Base-by-base conservation (phyloP, 2,113 vertebrate species). In the Cyphomyrus plagiostoma region DNA sequence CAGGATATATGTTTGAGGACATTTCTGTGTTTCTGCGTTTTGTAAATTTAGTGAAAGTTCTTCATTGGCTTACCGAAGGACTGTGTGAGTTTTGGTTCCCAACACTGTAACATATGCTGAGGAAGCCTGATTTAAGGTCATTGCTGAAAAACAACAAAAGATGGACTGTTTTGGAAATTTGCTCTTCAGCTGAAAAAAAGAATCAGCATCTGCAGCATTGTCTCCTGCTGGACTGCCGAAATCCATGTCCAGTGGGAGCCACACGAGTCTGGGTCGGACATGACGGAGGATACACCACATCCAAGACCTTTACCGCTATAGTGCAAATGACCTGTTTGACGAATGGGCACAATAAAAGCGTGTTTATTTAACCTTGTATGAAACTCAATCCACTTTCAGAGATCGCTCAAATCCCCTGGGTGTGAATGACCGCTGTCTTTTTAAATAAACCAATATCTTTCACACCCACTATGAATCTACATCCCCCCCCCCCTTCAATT, bases 351-450 rank as follows among this genome's bases (percentile, higher is more conserved):
- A 90, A 90, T 90, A 90, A 90, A 87, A 87, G 48, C 62, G 23
- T 53, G 85, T 62, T 87, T 90, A 85, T 90, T 90, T 90, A 90
- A 90, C 89, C 89, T 62, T 56, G 50, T 62, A 74, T 89, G 83
- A 89, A 89, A 86, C 83, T 86, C 58, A 89, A 70, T 70, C 42
- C 56, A 35, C 23, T 74, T 90, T 87, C 23, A 23, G 62, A 80
- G 30, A 53, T 66, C 48, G 23, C 86, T 90, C 80, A 84, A 56
- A 62, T 82, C 48, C 74, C 30, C 9, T 9, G 23, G 48, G 85
- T 10, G 26, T 17, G 30, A 74, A 26, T 42, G 45, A 19, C 48
- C n/a, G 1, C 48, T 77, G 49, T 77, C 17, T 39, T 87, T 42
- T 39, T 23, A 35, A 26, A 52, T 39, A 8, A 87, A 80, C 30